phyloP scores from a whole-genome alignment of 2,888 invertebrate species.

The Drosophila subsilvestris region DNA sequence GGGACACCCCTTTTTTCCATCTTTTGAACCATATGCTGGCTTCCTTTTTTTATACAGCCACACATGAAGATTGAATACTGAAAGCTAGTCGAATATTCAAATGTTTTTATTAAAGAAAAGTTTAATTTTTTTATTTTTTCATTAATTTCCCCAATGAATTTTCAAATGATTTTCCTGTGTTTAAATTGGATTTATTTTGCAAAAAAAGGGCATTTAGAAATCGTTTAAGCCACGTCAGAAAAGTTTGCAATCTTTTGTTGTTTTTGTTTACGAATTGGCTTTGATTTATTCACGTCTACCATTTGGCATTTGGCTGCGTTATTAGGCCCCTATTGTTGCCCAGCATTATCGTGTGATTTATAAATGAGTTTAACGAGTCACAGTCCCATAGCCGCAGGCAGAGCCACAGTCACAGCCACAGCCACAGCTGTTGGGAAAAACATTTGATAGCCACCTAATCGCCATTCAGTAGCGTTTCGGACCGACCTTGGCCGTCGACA shows the following conservation, averaged over 20 bases:
- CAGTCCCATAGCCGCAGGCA: background rate
- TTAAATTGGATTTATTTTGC: too few species aligned
- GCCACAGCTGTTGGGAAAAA: constrained; percentile 18
- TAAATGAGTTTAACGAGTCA: constrained; percentile 22
- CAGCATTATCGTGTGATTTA: constrained; percentile 43
- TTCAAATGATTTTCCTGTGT: too few species aligned
- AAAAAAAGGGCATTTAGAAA: background rate
- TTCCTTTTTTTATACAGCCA: too few species aligned
- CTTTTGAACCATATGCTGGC: too few species aligned
- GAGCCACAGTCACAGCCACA: too few species aligned
- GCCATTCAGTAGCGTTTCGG: constrained; percentile 8
- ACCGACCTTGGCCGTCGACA: background rate
- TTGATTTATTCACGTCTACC: constrained; percentile 12
- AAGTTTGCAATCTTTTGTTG: background rate
- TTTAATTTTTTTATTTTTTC: too few species aligned
- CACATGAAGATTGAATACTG: too few species aligned
- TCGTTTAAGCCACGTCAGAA: background rate
- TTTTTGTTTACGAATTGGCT: constrained; percentile 23
- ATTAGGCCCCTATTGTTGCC: constrained; percentile 18
- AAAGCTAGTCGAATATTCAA: too few species aligned
- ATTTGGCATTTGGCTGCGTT: constrained; percentile 3
- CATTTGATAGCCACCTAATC: constrained; percentile 32
- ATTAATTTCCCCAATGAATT: too few species aligned
- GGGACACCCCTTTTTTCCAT: background rate
- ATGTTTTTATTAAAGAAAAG: too few species aligned